phyloP scores from a whole-genome alignment of 2,888 invertebrate genomes.

The Hecatera dysodea region DNA sequence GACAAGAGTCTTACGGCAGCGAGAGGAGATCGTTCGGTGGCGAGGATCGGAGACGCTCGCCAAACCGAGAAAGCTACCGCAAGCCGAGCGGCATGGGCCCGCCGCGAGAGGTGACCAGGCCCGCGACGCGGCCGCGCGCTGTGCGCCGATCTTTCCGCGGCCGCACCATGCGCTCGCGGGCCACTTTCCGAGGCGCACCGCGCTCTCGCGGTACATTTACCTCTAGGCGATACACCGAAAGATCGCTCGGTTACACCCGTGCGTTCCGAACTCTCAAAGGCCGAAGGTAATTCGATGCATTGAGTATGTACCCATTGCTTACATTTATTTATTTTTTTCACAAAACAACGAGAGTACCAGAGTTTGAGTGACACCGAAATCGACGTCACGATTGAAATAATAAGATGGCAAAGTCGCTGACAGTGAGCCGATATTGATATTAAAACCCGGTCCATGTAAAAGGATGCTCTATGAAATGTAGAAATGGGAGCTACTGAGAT shows the following conservation, averaged over 20 bases:
- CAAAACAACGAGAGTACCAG: slow-evolving; percentile 49
- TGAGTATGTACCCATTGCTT: slow-evolving; percentile 74
- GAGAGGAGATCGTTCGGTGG: slow-evolving; percentile 88
- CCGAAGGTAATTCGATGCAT: slow-evolving; percentile 87
- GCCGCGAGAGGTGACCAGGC: slow-evolving; percentile 83
- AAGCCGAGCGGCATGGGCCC: slow-evolving; percentile 88
- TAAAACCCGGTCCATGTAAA: slow-evolving; percentile 34
- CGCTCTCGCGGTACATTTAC: slow-evolving; percentile 88
- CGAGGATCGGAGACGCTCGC: slow-evolving; percentile 90
- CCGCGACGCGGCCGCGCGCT: slow-evolving; percentile 87
- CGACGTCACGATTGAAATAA: slow-evolving; percentile 39
- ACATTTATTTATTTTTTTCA: slow-evolving; percentile 67
- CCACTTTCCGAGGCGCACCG: slow-evolving; percentile 89
- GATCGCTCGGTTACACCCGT: slow-evolving; percentile 85
- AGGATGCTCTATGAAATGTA: slow-evolving; percentile 48
- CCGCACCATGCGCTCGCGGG: slow-evolving; percentile 90
- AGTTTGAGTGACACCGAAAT: slow-evolving; percentile 46
- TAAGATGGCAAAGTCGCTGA: slow-evolving; percentile 44
- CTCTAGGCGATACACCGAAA: slow-evolving; percentile 83
- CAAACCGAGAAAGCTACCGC: slow-evolving; percentile 87
- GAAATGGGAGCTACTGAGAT: slow-evolving; percentile 40
- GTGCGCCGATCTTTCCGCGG: slow-evolving; percentile 90
- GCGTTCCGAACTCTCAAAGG: slow-evolving; percentile 87
- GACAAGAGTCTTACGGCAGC: slow-evolving; percentile 90
- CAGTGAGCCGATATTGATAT: slow-evolving; percentile 34